phyloP scores from a whole-genome alignment of 2,888 invertebrate species.

The Aleiodes testaceus region DNA sequence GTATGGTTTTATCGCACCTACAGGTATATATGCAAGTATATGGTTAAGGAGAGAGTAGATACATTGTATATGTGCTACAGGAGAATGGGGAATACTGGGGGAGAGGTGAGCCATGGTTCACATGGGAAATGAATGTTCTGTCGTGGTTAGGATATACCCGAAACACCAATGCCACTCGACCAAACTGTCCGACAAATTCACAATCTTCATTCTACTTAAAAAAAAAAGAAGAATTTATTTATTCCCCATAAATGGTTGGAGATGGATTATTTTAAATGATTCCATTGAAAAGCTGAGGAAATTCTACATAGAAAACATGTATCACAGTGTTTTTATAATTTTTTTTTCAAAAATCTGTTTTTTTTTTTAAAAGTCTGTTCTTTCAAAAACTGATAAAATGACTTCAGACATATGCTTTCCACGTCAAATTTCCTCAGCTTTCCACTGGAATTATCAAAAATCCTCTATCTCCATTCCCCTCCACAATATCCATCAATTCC shows the following conservation, averaged over 20 bases:
- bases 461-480: no score
- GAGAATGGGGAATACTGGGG: slow-evolving; percentile 39
- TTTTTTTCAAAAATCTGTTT: no score
- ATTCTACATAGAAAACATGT: no score
- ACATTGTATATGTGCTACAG: slow-evolving; percentile 30
- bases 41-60: slow-evolving; percentile 35
- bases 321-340: no score
- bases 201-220: slow-evolving; percentile 17
- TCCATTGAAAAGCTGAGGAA: no score
- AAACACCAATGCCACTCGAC: slow-evolving; percentile 35
- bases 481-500: no score
- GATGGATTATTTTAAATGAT: no score
- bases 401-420: not conserved
- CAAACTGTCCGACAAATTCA: slow-evolving; percentile 37
- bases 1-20: slow-evolving; percentile 26
- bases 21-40: slow-evolving; percentile 6
- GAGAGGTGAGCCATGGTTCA: slow-evolving; percentile 71
- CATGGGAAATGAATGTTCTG: slow-evolving; percentile 72
- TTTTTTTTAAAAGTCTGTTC: no score
- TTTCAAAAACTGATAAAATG: not conserved
- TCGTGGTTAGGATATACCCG: slow-evolving; percentile 66
- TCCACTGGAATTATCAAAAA: no score
- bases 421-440: no score
- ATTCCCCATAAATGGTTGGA: no score
- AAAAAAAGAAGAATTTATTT: not conserved